phyloP scores from a whole-genome alignment of 2,888 invertebrate genomes.

The Reticulitermes lucifugus region DNA sequence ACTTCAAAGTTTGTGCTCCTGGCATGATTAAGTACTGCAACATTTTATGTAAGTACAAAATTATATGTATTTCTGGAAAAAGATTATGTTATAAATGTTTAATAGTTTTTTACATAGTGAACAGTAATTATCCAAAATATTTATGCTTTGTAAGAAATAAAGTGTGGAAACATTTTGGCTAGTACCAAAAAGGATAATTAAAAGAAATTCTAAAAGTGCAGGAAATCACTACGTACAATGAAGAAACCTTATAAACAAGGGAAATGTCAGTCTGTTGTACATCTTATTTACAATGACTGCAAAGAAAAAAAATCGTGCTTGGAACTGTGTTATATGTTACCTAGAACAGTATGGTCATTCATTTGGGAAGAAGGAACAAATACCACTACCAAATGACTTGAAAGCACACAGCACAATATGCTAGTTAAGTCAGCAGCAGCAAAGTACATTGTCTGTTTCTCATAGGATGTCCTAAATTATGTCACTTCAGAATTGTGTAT shows the following conservation, averaged over 20 bases:
- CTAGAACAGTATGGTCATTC: no score
- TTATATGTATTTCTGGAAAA: background rate
- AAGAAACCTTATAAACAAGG: background rate
- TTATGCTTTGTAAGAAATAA: background rate
- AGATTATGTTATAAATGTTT: background rate
- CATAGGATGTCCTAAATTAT: no score
- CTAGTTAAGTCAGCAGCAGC: no score
- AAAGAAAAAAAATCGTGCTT: no score
- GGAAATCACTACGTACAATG: background rate
- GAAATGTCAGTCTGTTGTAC: background rate
- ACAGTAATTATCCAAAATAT: no score
- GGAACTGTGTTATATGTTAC: no score
- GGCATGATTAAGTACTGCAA: constrained; percentile 14
- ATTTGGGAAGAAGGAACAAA: no score
- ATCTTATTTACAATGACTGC: no score
- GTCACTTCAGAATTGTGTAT: no score
- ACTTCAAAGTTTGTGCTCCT: constrained; percentile 4
- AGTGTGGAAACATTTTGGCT: background rate
- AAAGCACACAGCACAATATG: no score
- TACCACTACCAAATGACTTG: no score
- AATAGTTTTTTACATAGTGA: background rate
- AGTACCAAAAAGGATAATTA: background rate
- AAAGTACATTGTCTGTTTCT: no score
- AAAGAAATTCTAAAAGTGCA: background rate
- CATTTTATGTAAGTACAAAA: constrained; percentile 8